Evolutionary conservation across 2,888 invertebrate species (phyloP).

Genomic region (Lottia gigantea): DNA sequence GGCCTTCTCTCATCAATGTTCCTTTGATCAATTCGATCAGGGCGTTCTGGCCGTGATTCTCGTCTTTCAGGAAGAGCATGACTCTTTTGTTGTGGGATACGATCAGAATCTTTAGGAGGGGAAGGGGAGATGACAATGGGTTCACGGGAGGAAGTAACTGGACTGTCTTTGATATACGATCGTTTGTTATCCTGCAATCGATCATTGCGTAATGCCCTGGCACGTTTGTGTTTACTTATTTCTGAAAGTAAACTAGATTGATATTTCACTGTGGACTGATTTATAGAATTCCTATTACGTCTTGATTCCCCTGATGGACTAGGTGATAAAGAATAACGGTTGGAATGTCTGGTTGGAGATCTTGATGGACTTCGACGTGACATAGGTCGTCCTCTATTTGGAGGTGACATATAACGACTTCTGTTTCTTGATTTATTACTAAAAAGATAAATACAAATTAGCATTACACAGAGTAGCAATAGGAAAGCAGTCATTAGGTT

Average conservation of each 20-base stretch:
- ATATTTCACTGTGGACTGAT: constrained; percentile 53
- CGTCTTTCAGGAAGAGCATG: constrained; percentile 1
- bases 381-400: constrained; percentile 1
- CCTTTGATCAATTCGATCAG: not conserved
- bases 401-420: not conserved
- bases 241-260: constrained; percentile 65
- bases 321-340: not conserved
- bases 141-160: constrained; percentile 7
- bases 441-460: not conserved
- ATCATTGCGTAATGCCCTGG: constrained; percentile 30
- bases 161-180: constrained; percentile 13
- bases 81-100: not conserved
- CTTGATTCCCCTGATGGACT: not conserved
- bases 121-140: constrained; percentile 21
- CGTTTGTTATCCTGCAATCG: constrained; percentile 73
- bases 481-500: not conserved
- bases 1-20: not conserved
- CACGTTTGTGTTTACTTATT: constrained; percentile 63
- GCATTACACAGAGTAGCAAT: not conserved
- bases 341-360: not conserved
- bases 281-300: constrained; percentile 33
- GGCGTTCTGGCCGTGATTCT: constrained; percentile 13
- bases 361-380: not conserved
- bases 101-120: constrained; percentile 5
- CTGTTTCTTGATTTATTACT: not conserved